Percentiles rank a stretch among this genome's conserved stretches.
These are phyloP conservation scores for Meriones unguiculatus DNA, from an alignment of 2,113 vertebrate species.

Conservation along the genomic window DNA sequence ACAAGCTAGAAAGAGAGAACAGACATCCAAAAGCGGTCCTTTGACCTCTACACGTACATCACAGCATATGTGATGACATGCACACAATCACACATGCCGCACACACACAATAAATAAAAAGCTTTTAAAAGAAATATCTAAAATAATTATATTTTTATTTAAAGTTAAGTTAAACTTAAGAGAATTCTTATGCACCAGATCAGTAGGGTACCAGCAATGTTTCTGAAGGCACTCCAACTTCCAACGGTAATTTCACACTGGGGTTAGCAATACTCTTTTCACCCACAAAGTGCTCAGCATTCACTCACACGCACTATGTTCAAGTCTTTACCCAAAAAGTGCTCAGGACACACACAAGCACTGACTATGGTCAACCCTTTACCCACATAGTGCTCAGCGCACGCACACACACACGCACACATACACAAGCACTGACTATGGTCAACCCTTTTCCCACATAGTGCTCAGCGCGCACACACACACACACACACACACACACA, in stretches of 20 bases:
- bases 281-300: background rate
- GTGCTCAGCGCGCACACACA: too few species aligned
- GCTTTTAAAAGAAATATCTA: background rate
- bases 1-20: background rate
- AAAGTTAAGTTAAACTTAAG: conserved; percentile 14
- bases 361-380: too few species aligned
- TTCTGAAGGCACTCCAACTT: background rate
- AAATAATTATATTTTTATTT: conserved; percentile 41
- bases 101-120: background rate
- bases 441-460: too few species aligned
- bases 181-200: background rate
- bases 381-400: too few species aligned
- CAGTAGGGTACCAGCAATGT: background rate
- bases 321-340: background rate
- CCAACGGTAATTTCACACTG: conserved; percentile 40
- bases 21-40: background rate
- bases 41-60: background rate
- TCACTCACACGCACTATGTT: background rate
- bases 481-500: too few species aligned
- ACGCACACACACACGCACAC: background rate
- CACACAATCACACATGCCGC: background rate
- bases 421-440: background rate
- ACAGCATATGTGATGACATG: too few species aligned
- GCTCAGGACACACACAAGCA: too few species aligned
- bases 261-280: background rate